Percentiles rank a stretch among this genome's conserved stretches.
These are phyloP conservation scores for Phaethon lepturus DNA, from an alignment of 2,113 vertebrate genomes.

Conservation along the genomic window DNA sequence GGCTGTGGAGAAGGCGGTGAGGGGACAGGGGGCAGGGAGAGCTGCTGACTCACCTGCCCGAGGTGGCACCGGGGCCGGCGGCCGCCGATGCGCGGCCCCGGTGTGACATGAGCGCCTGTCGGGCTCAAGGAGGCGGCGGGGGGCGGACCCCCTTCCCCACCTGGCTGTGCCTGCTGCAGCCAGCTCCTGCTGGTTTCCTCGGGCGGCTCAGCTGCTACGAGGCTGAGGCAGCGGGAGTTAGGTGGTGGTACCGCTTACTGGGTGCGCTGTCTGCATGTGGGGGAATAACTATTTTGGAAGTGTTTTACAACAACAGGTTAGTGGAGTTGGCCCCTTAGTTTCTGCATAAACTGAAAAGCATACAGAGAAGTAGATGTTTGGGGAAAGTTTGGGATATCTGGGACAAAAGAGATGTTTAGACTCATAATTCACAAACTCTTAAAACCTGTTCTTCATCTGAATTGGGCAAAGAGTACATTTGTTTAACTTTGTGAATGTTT, in stretches of 20 bases:
- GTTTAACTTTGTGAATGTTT: background rate
- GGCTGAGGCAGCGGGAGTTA: rapidly evolving
- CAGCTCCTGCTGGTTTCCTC: rapidly evolving
- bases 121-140: background rate
- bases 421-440: no score
- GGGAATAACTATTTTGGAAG: rapidly evolving
- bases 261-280: no score
- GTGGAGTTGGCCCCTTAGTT: background rate
- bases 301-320: background rate
- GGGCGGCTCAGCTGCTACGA: rapidly evolving
- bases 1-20: background rate
- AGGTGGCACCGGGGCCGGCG: background rate
- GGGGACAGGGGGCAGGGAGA: background rate
- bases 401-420: background rate
- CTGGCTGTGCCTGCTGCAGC: background rate
- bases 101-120: background rate
- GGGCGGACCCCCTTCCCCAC: no score
- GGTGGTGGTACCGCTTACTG: background rate
- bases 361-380: rapidly evolving
- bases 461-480: background rate
- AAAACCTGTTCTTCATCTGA: background rate
- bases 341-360: rapidly evolving
- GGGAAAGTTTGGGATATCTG: no score
- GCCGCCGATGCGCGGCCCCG: background rate
- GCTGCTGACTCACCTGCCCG: conserved; percentile 43